Percentiles rank a stretch among this genome's conserved stretches.
Evolutionary conservation across 2,113 vertebrate genomes (phyloP).

Genomic region (Entomyzon cyanotis): DNA sequence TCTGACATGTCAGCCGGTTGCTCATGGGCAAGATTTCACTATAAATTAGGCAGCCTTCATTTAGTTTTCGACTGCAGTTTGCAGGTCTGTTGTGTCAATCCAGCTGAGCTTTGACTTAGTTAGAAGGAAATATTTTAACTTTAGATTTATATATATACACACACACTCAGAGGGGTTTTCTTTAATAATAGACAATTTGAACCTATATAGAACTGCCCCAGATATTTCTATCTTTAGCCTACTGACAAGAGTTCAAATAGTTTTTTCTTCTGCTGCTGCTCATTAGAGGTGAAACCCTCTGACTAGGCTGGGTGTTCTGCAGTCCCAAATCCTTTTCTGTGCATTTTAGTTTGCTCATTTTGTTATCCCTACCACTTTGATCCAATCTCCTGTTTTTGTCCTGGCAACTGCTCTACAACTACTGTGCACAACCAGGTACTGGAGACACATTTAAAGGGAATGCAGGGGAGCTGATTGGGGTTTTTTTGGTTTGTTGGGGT

Average conservation of each 20-base stretch:
- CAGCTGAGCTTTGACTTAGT: background rate
- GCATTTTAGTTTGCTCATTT: background rate
- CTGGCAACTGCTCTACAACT: background rate
- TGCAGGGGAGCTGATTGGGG: background rate
- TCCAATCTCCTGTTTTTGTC: background rate
- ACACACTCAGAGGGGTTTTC: background rate
- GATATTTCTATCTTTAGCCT: constrained; percentile 10
- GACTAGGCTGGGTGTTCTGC: background rate
- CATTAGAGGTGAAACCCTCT: background rate
- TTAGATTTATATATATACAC: background rate
- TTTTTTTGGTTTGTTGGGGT: fast-evolving
- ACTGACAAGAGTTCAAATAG: background rate
- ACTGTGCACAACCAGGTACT: background rate
- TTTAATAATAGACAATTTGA: background rate
- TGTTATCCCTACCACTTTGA: background rate
- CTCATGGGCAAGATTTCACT: background rate
- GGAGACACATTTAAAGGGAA: background rate
- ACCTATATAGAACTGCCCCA: background rate
- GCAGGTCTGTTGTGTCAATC: background rate
- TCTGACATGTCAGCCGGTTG: background rate
- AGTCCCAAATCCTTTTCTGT: background rate
- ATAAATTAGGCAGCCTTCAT: background rate
- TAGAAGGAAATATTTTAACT: background rate
- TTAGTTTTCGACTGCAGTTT: background rate
- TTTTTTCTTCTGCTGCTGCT: background rate